Base-by-base conservation (phyloP, 1,140 invertebrate genomes). In the Leptinotarsa undecemlineata region DNA sequence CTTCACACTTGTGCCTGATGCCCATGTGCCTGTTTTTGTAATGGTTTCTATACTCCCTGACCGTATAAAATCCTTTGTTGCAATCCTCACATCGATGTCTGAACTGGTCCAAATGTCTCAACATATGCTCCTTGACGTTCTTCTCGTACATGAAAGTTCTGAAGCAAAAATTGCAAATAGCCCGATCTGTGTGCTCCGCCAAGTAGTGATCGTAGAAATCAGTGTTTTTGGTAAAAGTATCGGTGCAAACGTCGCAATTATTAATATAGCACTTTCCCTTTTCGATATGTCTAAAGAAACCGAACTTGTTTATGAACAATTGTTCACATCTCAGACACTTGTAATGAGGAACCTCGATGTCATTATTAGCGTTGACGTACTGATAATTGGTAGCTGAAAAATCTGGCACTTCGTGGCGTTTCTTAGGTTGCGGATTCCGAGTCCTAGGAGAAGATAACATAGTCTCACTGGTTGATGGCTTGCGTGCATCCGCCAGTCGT, bases 1-100 rank as follows among this genome's bases (percentile, higher is more conserved):
- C 84, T 1, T 85, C 81, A 76, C 90, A 92, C 0, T 82, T 86
- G 72, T 89, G 83, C 26, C 84, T 77, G 4, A 85, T 83, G 2
- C 84, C 84, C 84, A 85, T 85, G 60, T 85, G 84, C 67, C 84
- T 78, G 72, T 85, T 85, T 66, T 83, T 85, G 66, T 85, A 85
- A 75, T 85, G 84, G 72, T 84, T 85, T 21, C 84, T 87, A 68
- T 84, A 85, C 64, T 85, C 84, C 47, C 84, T 76, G 11, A 85
- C 81, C 0, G 84, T 85, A 78, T 85, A 85, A 73, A 85, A 85
- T 2, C 84, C 84, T 69, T 85, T 85, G 67, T 81, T 82, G 67
- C 84, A 85, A 47, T 83, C 78, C 15, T 85, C 84, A 68, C 84
- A 85, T 11, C 82, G 72, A 76, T 85, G 84, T 60, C 84, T 78